Percentiles rank a stretch among this genome's conserved stretches.
Evolutionary conservation across 2,797 vertebrate species (phyloP).

Genomic region (Cirrhinus mrigala): DNA sequence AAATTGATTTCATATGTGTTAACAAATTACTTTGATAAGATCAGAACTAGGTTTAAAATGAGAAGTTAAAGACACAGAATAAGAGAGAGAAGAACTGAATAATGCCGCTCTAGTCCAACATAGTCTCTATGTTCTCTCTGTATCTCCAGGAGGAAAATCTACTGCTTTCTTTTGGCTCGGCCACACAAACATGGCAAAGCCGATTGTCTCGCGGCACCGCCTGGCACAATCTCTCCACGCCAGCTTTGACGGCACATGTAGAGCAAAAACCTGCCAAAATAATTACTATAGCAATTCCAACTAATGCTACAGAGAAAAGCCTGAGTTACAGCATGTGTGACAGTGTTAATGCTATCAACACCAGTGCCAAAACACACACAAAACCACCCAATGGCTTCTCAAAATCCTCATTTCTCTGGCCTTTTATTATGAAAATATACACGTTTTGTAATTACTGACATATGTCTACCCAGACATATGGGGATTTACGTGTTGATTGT

Average conservation of each 20-base stretch:
- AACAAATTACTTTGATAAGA: not conserved
- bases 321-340: constrained; percentile 33
- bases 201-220: constrained; percentile 5
- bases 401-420: not conserved
- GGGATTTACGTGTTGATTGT: not conserved
- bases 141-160: not conserved
- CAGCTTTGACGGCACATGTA: constrained; percentile 35
- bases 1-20: not conserved
- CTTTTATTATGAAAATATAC: not conserved
- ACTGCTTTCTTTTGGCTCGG: constrained; percentile 3
- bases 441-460: not conserved
- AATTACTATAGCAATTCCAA: constrained; percentile 33
- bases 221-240: constrained; percentile 28
- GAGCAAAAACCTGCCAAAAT: constrained; percentile 46
- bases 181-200: constrained; percentile 29
- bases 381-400: not conserved
- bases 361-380: not conserved
- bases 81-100: not conserved
- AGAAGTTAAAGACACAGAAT: not conserved
- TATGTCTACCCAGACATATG: not conserved
- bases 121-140: not conserved
- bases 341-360: constrained; percentile 22
- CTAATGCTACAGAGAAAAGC: constrained; percentile 38
- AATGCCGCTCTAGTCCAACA: not conserved
- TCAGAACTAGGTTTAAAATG: not conserved